phyloP scores from a whole-genome alignment of 37 sponge, comb jelly and placozoan species.

The Chondrilla cf. caribensis region DNA sequence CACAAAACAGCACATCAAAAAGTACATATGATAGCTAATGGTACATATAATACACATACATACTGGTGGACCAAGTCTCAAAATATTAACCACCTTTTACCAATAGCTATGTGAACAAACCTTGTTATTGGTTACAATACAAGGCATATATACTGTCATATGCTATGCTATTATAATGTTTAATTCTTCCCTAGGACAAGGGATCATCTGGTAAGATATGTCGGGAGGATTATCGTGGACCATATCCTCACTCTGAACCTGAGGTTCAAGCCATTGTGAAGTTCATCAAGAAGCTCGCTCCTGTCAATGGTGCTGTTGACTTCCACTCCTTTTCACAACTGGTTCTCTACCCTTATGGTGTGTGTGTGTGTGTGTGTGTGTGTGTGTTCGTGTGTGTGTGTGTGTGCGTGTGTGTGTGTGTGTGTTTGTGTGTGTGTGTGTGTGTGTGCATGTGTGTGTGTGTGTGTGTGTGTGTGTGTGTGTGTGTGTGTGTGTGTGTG shows the following conservation, averaged over 20 bases:
- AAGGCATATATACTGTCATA: too few species aligned
- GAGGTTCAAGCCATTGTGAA: constrained; percentile 50
- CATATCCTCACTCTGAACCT: constrained; percentile 64
- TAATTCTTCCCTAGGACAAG: too few species aligned
- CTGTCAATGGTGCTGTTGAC: constrained; percentile 62
- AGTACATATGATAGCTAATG: too few species aligned
- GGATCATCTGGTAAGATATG: constrained; percentile 23
- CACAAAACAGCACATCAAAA: too few species aligned
- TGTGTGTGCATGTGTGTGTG: constrained; percentile 2
- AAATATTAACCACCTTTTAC: too few species aligned
- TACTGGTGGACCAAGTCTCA: too few species aligned
- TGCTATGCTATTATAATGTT: too few species aligned
- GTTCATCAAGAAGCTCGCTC: constrained; percentile 55
- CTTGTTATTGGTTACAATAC: too few species aligned
- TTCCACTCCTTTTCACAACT: constrained; percentile 76
- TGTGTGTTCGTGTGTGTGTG: constrained; percentile 31
- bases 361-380: constrained; percentile 11
- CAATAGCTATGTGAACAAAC: too few species aligned
- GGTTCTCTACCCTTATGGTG: constrained; percentile 62
- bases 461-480: constrained; percentile 21
- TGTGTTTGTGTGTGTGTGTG: not conserved
- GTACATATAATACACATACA: too few species aligned
- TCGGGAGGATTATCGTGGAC: constrained; percentile 73
- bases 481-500: constrained; percentile 8
- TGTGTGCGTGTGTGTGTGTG: constrained; percentile 5